These are phyloP conservation scores for Platyscapa corneri DNA, from an alignment of 1,140 invertebrate genomes.

Conservation along the genomic window DNA sequence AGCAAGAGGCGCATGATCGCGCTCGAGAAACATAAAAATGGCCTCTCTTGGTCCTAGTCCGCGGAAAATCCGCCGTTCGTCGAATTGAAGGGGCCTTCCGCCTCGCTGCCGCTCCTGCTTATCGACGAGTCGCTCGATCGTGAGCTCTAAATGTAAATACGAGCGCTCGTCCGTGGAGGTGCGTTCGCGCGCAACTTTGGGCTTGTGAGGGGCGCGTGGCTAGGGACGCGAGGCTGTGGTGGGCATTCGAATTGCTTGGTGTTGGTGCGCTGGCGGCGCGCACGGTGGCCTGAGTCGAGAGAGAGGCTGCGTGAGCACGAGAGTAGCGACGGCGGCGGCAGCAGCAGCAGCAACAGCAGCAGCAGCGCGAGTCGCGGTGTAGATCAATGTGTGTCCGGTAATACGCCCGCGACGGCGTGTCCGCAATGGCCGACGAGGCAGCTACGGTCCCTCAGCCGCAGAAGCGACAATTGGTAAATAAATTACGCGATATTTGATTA, in stretches of 20 bases:
- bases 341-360: neutral
- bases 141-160: neutral
- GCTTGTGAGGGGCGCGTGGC: neutral
- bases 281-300: neutral
- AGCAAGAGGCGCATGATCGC: too few relatives aligned
- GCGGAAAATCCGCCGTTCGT: neutral
- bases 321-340: neutral
- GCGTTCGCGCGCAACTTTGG: neutral
- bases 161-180: neutral
- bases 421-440: slow-evolving; percentile 70
- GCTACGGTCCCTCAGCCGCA: slow-evolving; percentile 53
- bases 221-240: neutral
- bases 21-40: neutral
- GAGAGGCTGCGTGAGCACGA: neutral
- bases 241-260: neutral
- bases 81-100: neutral
- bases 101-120: neutral
- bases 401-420: slow-evolving; percentile 68
- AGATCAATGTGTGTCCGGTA: slow-evolving; percentile 61
- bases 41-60: neutral
- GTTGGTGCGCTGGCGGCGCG: neutral
- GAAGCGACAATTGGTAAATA: slow-evolving; percentile 72
- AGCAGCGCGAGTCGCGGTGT: neutral
- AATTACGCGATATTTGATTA: slow-evolving; percentile 2
- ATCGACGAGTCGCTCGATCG: too few relatives aligned